These are phyloP conservation scores for Gasterosteus aculeatus DNA, from an alignment of 2,113 vertebrate genomes.

Conservation along the genomic window DNA sequence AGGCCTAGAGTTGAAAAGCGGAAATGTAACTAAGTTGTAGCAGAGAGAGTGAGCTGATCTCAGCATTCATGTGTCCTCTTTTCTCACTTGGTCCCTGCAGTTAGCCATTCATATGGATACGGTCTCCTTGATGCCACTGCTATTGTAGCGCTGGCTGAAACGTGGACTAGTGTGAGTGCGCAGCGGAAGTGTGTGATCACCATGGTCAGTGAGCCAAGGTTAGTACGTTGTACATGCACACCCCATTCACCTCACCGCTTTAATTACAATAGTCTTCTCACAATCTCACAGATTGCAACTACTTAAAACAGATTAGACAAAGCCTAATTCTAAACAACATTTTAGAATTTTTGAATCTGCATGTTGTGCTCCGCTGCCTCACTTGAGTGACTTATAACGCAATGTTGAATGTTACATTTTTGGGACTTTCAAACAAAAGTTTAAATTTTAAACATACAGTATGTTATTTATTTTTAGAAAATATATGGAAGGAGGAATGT, in stretches of 20 bases:
- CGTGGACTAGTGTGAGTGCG: constrained; percentile 90
- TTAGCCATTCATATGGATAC: constrained; percentile 97
- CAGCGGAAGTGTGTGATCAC: constrained; percentile 91
- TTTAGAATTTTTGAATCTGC: background rate
- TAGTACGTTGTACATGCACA: constrained; percentile 42
- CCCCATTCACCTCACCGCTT: background rate
- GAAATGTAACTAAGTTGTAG: constrained; percentile 15
- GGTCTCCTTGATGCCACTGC: constrained; percentile 92
- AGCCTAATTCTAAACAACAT: background rate
- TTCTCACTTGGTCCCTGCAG: constrained; percentile 74
- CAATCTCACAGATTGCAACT: constrained; percentile 4
- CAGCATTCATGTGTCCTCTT: constrained; percentile 45
- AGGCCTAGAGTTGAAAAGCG: background rate
- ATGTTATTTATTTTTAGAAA: background rate
- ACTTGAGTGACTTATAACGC: background rate
- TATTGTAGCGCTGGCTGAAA: constrained; percentile 89
- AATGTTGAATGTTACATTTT: background rate
- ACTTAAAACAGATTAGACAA: background rate
- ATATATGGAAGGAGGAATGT: background rate
- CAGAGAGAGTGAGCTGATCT: constrained; percentile 17
- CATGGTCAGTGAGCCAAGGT: constrained; percentile 90
- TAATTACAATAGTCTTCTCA: constrained; percentile 2
- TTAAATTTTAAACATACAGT: background rate
- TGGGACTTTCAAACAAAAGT: background rate
- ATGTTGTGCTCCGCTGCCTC: background rate